Base-by-base conservation (phyloP, 2,888 invertebrate genomes). In the Chrysolina americana region DNA sequence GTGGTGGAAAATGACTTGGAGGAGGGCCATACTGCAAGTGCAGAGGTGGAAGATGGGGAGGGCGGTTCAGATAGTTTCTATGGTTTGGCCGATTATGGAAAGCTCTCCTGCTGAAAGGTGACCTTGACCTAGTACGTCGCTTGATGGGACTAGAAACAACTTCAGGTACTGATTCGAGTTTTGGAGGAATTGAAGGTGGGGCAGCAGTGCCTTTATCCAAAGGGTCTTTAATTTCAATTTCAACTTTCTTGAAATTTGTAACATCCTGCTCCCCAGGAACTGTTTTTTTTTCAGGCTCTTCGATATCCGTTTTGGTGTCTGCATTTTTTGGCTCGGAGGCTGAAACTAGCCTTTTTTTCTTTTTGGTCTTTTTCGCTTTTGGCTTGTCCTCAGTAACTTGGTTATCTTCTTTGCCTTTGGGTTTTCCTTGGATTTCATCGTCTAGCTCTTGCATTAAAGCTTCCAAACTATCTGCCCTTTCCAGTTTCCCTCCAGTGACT, bases 361-460 rank as follows among this genome's bases (percentile, higher is more conserved):
- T 82, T 13, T 75, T 82, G 21, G 69, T 76, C 48, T 79, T 81
- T 63, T 82, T 82, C 1, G 65, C 68, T 64, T 83, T 82, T 21
- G 53, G 56, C 48, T 77, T 81, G 41, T 76, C 75, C 15, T 56
- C 68, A 2, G 41, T 41, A 17, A 53, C 41, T 53, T 69, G 73
- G 48, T 77, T 80, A 17, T 73, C 77, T 47, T 74, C 75, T 66
- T 79, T 80, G 17, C 23, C 28, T 65, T 74, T 78, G 21, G 78
- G 68, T 47, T 81, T 79, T 66, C 86, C 85, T 73, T 86, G 86
- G 79, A 90, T 89, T 83, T 90, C 90, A 71, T 87, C 86, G 74
- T 90, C 90, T 81, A 91, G 86, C 78, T 90, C 90, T 69, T 89
- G 87, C 88, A 91, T 90, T 44, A 91, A 81, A 4, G 89, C 89